Conservation (phyloP, 2,113 vertebrate species). For the Australoheros scitulus region DNA sequence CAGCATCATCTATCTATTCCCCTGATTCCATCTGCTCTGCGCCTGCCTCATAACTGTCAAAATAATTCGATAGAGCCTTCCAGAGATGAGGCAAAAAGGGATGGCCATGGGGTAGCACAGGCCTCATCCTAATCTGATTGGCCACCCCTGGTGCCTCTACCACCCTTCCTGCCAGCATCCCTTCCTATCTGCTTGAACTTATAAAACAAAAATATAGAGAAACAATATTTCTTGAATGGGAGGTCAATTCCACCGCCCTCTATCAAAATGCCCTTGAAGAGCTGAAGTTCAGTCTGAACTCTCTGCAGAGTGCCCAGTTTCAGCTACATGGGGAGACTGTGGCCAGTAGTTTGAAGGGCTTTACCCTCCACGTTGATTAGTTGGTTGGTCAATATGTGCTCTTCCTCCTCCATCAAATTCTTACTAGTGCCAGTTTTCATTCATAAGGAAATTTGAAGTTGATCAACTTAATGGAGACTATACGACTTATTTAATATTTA, state of each 20-base stretch:
- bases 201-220: neutral
- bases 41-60: constrained; percentile 18
- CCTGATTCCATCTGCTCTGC: constrained; percentile 15
- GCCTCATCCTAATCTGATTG: constrained; percentile 1
- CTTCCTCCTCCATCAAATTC: neutral
- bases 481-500: neutral
- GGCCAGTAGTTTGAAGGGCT: neutral
- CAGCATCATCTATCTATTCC: constrained; percentile 4
- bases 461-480: neutral
- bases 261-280: constrained; percentile 3
- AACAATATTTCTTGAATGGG: neutral
- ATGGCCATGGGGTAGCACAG: neutral
- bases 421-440: neutral
- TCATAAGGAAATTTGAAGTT: neutral
- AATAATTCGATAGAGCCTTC: constrained; percentile 31
- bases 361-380: neutral
- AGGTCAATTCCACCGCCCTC: neutral
- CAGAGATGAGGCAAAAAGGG: neutral
- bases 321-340: neutral
- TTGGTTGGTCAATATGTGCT: neutral
- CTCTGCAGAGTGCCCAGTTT: constrained; percentile 4
- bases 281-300: neutral
- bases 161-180: neutral
- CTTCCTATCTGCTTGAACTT: neutral
- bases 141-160: neutral